Base-by-base conservation (phyloP, 2,888 invertebrate genomes). In the Perithous albicinctus region DNA sequence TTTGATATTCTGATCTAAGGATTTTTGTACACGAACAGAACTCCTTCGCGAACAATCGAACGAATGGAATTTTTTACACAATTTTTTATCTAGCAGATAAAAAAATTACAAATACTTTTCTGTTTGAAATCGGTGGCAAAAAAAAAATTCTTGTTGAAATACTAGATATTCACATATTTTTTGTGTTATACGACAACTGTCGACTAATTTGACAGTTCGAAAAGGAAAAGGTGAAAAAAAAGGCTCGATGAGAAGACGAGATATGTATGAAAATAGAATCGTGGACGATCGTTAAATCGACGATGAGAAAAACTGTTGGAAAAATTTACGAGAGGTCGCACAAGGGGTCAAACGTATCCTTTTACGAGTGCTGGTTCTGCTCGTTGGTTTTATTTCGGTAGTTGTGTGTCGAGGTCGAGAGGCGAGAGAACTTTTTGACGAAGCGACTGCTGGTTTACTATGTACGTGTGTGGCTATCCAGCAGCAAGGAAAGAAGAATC, bases 341-440 rank as follows among this genome's bases (percentile, higher is more conserved):
- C n/a, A n/a, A n/a, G n/a, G 43, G 59, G 46, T 72, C 43, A 59
- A 59, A 59, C 29, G 59, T 43, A 72, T 72, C 59, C 59, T 72
- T 72, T 72, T 72, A 72, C 72, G 59, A 72, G 26, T 46, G n/a
- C n/a, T n/a, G n/a, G 15, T 20, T 18, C 41, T 12, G 43, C 72
- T 69, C 67, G 54, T 56, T 59, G 72, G 72, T 72, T 72, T 72
- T 72, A 59, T 32, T 72, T 63, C 35, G 38, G 38, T 41, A 18
- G 12, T 41, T 26, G 32, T 10, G 35, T 2, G 32, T 35, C 6
- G 32, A 35, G 35, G 63, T 35, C 63, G 41, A 12, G 8, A 32
- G 59, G 29, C 29, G n/a, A 35, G 2, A 18, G 18, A 35, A 56
- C 6, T 8, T 38, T 35, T 61, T 61, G 38, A 59, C 59, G 59